Percentiles rank a stretch among this genome's conserved stretches.
phyloP scores from a whole-genome alignment of 2,888 invertebrate genomes.

The Galerucella calmariensis region DNA sequence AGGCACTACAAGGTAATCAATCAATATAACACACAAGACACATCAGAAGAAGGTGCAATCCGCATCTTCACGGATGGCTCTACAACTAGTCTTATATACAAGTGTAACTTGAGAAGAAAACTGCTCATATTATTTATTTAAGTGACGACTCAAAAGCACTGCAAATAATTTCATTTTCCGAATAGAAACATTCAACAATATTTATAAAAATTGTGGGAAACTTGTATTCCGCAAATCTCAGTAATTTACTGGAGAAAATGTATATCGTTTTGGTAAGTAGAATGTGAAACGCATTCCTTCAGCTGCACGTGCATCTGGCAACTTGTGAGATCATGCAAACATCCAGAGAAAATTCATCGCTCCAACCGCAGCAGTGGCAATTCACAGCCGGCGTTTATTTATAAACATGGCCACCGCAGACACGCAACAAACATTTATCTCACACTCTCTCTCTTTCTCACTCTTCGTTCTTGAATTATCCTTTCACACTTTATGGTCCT shows the following conservation, averaged over 20 bases:
- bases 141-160: too few species aligned
- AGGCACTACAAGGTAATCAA: too few species aligned
- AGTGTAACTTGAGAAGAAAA: too few species aligned
- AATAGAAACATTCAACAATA: not conserved
- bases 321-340: conserved; percentile 40
- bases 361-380: conserved; percentile 14
- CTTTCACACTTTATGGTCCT: conserved; percentile 19
- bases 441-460: not conserved
- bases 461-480: conserved; percentile 15
- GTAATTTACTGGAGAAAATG: conserved; percentile 19
- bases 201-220: too few species aligned
- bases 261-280: conserved; percentile 17
- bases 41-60: too few species aligned
- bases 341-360: conserved; percentile 38
- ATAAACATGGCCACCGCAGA: conserved; percentile 39
- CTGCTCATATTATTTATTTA: too few species aligned
- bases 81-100: too few species aligned
- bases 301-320: conserved; percentile 34
- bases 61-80: too few species aligned
- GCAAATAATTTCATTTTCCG: not conserved
- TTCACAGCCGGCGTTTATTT: conserved; percentile 37
- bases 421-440: conserved; percentile 41
- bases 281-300: conserved; percentile 25
- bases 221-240: not conserved
- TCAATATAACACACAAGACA: too few species aligned